Evolutionary conservation across 2,113 vertebrate genomes (phyloP), one percentile per base, ranked within the genome.

Genomic region (Trochalopteron elliotii): DNA sequence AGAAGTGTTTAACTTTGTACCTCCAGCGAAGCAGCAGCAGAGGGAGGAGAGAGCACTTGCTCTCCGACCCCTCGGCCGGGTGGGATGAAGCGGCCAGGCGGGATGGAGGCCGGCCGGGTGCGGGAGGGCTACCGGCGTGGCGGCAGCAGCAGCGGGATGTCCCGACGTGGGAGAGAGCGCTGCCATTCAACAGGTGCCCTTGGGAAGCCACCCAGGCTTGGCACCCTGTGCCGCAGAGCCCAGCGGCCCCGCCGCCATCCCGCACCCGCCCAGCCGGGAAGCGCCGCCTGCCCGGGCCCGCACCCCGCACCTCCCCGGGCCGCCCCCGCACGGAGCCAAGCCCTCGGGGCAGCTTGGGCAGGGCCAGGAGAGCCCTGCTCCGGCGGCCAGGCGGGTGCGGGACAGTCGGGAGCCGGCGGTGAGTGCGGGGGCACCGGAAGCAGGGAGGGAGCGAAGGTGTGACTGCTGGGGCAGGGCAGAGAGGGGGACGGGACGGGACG

Each of bases 81-180:
- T 39, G 37, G 37, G 37, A 49, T 49, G 47, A 12, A 65, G 49
- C 6, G 8, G 31, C 52, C 37, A 1, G 47, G 52, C 8, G 15
- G 45, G 61, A 60, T 11, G 84, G 56, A 12, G 33, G 21, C 47
- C 12, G 9, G 35, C 15, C 20, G 11, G 31, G 25, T 2, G 4
- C 15, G 5, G 31, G 21, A 57, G 28, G 7, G 12, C 42, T 49
- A 16, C 40, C 9, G 24, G 27, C 8, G 30, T 3, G 40, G 24
- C 35, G 2, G 61, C 35, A 21, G 49, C 45, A 14, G 31, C 60
- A 4, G 35, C 5, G 1, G 8, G 14, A 35, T 5, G 3, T 27
- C 42, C 4, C 11, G 13, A 8, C 1, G 7, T 5, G 28, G 15
- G 9, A 18, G 5, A 18, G 5, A 47, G 13, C 24, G 7, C 2